Evolutionary conservation across 2,888 invertebrate genomes (phyloP).

Genomic region (Leptinotarsa haldemani): DNA sequence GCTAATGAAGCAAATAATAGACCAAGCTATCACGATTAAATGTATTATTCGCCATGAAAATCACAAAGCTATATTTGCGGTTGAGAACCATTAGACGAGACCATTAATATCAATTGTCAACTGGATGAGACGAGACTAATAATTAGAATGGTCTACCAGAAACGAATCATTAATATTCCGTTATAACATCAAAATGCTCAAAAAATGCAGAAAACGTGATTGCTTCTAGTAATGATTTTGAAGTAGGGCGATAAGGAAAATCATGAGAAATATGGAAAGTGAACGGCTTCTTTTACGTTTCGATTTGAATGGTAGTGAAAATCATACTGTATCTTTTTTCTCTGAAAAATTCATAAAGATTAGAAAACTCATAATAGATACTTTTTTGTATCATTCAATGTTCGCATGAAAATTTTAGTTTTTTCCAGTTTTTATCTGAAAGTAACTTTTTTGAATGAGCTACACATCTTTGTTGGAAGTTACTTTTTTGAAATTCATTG

Average conservation of each 20-base stretch:
- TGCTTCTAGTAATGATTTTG: background rate
- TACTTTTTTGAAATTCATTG: no score
- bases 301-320: no score
- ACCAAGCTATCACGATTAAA: conserved; percentile 13
- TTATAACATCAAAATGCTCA: background rate
- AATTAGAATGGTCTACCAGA: background rate
- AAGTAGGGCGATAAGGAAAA: background rate
- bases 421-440: no score
- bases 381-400: no score
- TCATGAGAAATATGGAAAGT: no score
- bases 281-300: no score
- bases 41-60: conserved; percentile 4
- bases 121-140: conserved; percentile 11
- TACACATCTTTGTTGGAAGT: no score
- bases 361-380: no score
- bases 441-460: no score
- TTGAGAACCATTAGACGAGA: conserved; percentile 13
- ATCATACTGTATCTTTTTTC: no score
- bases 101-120: conserved; percentile 20
- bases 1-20: conserved; percentile 13
- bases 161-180: conserved; percentile 4
- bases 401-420: no score
- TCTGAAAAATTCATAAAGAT: no score
- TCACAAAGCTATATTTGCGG: conserved; percentile 12
- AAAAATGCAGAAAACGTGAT: background rate